Conservation (phyloP, 2,888 invertebrate species). For the Thera obeliscata region DNA sequence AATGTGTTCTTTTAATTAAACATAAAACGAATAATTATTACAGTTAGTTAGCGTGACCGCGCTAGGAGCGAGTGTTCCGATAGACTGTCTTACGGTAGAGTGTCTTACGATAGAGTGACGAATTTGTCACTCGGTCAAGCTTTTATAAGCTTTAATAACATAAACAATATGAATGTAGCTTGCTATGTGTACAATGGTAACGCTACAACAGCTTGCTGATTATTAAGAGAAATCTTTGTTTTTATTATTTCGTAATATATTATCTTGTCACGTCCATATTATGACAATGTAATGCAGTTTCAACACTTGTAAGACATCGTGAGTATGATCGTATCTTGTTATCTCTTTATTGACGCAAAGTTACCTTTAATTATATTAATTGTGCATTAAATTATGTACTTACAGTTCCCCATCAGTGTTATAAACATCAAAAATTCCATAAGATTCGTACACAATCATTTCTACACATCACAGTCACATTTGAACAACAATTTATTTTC, state of each 20-base stretch:
- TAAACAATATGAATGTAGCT: no score
- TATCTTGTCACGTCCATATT: conserved; percentile 31
- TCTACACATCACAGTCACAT: conserved; percentile 57
- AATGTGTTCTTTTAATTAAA: no score
- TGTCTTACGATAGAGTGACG: no score
- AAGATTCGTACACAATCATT: conserved; percentile 63
- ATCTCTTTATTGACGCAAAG: background rate
- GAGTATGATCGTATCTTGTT: background rate
- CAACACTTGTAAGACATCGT: conserved; percentile 28
- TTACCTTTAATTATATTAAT: background rate
- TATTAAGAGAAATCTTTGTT: conserved; percentile 31
- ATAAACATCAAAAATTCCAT: conserved; percentile 67
- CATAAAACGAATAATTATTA: no score
- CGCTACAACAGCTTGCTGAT: conserved; percentile 41
- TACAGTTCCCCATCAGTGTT: conserved; percentile 80
- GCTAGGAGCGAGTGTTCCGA: no score
- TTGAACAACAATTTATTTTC: conserved; percentile 48
- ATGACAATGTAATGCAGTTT: conserved; percentile 36
- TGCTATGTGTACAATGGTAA: no score
- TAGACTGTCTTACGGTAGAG: no score
- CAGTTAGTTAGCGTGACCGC: no score
- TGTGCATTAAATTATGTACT: conserved; percentile 47
- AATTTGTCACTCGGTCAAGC: no score
- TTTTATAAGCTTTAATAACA: no score
- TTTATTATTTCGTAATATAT: conserved; percentile 34